Evolutionary conservation across 37 sponge, comb jelly and placozoan species (phyloP), one percentile per base, ranked within the genome.

Genomic region (Aplysina aerophoba): DNA sequence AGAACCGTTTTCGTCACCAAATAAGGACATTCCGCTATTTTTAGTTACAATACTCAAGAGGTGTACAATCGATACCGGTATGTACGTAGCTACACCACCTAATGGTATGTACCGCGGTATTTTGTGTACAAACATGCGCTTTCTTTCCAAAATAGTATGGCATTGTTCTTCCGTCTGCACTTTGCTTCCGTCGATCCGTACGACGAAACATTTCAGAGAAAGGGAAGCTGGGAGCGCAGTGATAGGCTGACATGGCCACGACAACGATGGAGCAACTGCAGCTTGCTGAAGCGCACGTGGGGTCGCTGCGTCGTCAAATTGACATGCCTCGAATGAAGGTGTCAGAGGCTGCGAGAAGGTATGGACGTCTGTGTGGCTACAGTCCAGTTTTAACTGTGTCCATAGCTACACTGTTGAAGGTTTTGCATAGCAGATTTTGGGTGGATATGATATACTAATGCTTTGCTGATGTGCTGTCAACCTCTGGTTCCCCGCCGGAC

Each of bases 341-440:
- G 14, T 94, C 94, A 0, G 90, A 90, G 34, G 65, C 94, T 19
- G 88, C 74, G 33, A 72, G 79, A 61, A 77, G 66, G 94, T 94
- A 79, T 83, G 87, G 71, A n/a, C n/a, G n/a, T n/a, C n/a, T n/a
- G n/a, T n/a, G n/a, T n/a, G n/a, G n/a, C n/a, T n/a, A n/a, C n/a
- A n/a, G n/a, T n/a, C n/a, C n/a, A n/a, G n/a, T n/a, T n/a, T n/a
- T n/a, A n/a, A n/a, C n/a, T n/a, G n/a, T n/a, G n/a, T n/a, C n/a
- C n/a, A n/a, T n/a, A n/a, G n/a, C n/a, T n/a, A n/a, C n/a, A n/a
- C n/a, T n/a, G n/a, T n/a, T n/a, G n/a, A n/a, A n/a, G n/a, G n/a
- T n/a, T n/a, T n/a, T n/a, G n/a, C n/a, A n/a, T n/a, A n/a, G n/a
- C n/a, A n/a, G n/a, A n/a, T n/a, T n/a, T n/a, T n/a, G n/a, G n/a